phyloP scores from a whole-genome alignment of 1,140 invertebrate species.

The Chlorops oryzae region DNA sequence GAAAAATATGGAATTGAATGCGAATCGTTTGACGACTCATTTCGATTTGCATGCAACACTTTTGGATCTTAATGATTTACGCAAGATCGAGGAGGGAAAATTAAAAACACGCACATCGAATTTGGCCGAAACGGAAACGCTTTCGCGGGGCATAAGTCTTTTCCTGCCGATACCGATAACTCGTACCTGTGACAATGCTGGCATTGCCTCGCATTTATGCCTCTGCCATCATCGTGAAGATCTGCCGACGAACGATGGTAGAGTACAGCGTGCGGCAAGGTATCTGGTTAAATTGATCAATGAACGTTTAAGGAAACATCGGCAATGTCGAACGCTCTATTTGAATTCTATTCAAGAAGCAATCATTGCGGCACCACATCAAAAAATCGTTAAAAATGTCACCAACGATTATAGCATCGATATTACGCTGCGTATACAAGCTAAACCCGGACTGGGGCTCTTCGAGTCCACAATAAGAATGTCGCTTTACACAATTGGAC shows the following conservation, averaged over 20 bases:
- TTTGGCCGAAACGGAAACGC: slow-evolving; percentile 25
- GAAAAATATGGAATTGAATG: slow-evolving; percentile 65
- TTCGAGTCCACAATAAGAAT: slow-evolving; percentile 68
- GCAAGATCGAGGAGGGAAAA: slow-evolving; percentile 29
- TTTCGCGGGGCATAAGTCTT: slow-evolving; percentile 64
- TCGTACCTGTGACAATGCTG: slow-evolving; percentile 68
- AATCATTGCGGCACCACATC: slow-evolving; percentile 33
- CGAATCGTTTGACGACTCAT: slow-evolving; percentile 67
- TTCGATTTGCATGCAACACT: slow-evolving; percentile 73
- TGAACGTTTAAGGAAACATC: slow-evolving; percentile 52
- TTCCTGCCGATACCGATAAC: slow-evolving; percentile 64
- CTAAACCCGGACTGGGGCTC: slow-evolving; percentile 62
- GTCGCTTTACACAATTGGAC: slow-evolving; percentile 45
- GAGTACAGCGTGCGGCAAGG: slow-evolving; percentile 50
- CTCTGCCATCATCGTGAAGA: slow-evolving; percentile 64
- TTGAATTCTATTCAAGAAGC: slow-evolving; percentile 43
- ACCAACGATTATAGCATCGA: slow-evolving; percentile 51
- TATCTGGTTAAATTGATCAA: slow-evolving; percentile 62
- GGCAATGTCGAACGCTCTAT: slow-evolving; percentile 52
- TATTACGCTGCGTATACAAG: slow-evolving; percentile 61
- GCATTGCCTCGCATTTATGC: slow-evolving; percentile 77
- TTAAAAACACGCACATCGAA: slow-evolving; percentile 27
- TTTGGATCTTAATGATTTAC: slow-evolving; percentile 54
- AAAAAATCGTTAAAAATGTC: slow-evolving; percentile 42
- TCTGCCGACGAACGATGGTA: slow-evolving; percentile 49